Evolutionary conservation across 2,797 vertebrate genomes (phyloP).

Genomic region (Hydrolagus colliei): DNA sequence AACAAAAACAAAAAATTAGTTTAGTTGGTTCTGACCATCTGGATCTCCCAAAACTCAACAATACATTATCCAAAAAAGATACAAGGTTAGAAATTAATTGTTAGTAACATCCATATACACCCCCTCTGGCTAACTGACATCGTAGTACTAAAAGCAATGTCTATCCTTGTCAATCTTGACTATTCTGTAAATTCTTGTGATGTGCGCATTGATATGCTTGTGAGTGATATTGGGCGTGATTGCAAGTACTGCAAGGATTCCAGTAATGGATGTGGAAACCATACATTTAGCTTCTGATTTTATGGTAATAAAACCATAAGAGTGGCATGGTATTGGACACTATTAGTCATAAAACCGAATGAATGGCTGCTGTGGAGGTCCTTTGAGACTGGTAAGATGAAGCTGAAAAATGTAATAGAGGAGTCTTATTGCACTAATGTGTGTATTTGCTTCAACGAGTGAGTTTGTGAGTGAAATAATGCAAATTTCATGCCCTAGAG

Average conservation of each 20-base stretch:
- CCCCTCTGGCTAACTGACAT: conserved; percentile 8
- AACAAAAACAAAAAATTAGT: not conserved
- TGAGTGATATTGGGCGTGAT: not conserved
- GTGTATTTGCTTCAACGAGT: not conserved
- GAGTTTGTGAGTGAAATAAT: not conserved
- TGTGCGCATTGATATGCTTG: not conserved
- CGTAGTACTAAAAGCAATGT: not conserved
- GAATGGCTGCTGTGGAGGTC: not conserved
- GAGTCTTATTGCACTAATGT: not conserved
- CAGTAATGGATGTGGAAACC: conserved; percentile 5
- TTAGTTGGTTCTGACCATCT: not conserved
- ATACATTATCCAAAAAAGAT: conserved; percentile 2
- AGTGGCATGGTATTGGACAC: not conserved
- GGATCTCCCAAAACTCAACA: conserved; percentile 28
- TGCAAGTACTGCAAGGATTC: not conserved
- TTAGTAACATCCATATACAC: conserved; percentile 12
- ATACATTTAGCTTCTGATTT: conserved; percentile 3
- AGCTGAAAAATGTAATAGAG: not conserved
- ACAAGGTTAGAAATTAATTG: conserved; percentile 6
- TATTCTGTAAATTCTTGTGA: conserved; percentile 13
- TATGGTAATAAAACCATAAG: not conserved
- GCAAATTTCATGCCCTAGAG: not conserved
- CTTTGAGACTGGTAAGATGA: not conserved
- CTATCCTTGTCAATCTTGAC: not conserved
- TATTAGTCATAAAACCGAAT: not conserved